Base-by-base conservation (phyloP, 2,113 vertebrate species). In the Vimba vimba region DNA sequence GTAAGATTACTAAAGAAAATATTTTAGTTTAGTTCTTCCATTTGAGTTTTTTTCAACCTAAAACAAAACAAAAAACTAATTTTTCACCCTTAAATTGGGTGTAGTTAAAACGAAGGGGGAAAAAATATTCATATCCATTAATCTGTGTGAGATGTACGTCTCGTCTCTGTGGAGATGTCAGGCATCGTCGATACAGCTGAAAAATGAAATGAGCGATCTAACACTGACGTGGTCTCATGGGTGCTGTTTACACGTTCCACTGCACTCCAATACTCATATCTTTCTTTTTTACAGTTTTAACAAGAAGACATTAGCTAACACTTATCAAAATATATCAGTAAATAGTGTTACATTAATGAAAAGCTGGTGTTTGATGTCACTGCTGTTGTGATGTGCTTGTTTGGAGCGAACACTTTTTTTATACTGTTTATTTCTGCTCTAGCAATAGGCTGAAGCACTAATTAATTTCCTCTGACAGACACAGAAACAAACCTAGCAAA, bases 211-310 rank as follows among this genome's bases (percentile, higher is more conserved):
- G 69, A 85, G 62, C 52, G 43, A 64, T 66, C 43, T 43, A 15
- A 64, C 30, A 79, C 66, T 86, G 75, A 84, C 69, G 23, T n/a
- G 68, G 81, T 88, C 87, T 85, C 87, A 12, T 78, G 80, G 85
- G 87, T 69, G 15, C 81, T 57, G 82, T 79, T 87, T 84, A 87
- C 71, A 87, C 75, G 66, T 87, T 79, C 23, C 68, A 73, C 57
- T 87, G 80, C 81, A 55, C 60, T 85, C 30, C 57, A 78, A 59
- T 79, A 77, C 68, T 85, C 76, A 76, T 83, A 66, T 84, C 43
- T 84, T 69, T 84, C 86, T 73, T 43, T 87, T 79, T 73, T 79
- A 45, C 50, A 60, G 75, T 71, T 79, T 64, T 86, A 85, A 79
- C 45, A 83, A 81, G 66, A 66, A 79, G 66, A 21, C 81, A 78